phyloP scores from a whole-genome alignment of 30 jellyfish, hydroid and myxozoan genomes.

The Hydractinia echinata region DNA sequence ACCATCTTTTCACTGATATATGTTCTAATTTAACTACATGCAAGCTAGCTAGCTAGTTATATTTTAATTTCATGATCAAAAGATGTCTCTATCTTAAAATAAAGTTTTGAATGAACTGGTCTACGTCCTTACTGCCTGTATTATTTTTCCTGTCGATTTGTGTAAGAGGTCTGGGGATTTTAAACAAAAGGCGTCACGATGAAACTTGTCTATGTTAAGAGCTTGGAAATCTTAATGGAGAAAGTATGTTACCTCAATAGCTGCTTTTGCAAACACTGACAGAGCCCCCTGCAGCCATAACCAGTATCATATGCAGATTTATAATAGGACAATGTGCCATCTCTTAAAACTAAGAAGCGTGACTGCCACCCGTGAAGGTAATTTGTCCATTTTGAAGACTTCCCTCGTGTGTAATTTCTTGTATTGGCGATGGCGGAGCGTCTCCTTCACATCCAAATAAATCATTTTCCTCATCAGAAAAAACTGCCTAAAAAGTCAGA shows the following conservation, averaged over 20 bases:
- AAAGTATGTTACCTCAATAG: slow-evolving; percentile 44
- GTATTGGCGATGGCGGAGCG: slow-evolving; percentile 25
- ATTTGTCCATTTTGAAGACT: slow-evolving; percentile 96
- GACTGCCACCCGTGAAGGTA: slow-evolving; percentile 98
- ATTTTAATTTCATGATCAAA: too few species aligned
- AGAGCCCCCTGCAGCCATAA: slow-evolving; percentile 96
- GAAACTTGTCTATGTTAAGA: too few species aligned
- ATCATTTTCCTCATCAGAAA: slow-evolving; percentile 52
- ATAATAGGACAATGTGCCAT: slow-evolving; percentile 82
- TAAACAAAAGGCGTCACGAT: too few species aligned
- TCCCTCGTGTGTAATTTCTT: slow-evolving; percentile 66
- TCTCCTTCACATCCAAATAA: slow-evolving; percentile 21
- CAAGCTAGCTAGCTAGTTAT: too few species aligned
- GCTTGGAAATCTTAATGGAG: background rate
- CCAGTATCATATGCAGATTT: slow-evolving; percentile 90
- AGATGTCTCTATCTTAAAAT: too few species aligned
- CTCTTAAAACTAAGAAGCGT: slow-evolving; percentile 66
- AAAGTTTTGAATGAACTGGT: too few species aligned
- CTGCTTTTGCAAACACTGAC: slow-evolving; percentile 77
- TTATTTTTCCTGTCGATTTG: too few species aligned
- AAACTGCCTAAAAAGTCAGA: slow-evolving; percentile 28
- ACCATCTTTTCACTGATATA: too few species aligned
- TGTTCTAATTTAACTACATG: too few species aligned
- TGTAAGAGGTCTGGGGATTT: too few species aligned
- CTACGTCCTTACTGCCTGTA: too few species aligned